Conservation (phyloP, 2,888 invertebrate species). For the Calliopum simillimum region DNA sequence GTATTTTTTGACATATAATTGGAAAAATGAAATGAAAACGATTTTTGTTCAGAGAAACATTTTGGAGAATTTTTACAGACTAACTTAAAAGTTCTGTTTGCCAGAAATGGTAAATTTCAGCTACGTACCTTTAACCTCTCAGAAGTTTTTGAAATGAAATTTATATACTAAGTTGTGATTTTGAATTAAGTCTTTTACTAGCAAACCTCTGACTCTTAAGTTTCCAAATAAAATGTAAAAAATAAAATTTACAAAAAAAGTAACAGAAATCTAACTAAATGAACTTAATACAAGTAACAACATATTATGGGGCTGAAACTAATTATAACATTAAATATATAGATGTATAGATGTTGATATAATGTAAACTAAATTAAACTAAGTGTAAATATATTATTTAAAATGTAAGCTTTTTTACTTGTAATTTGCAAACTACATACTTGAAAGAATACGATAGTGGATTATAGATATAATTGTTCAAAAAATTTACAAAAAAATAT, state of each 20-base stretch:
- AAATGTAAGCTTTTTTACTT: background rate
- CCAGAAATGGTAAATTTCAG: slow-evolving; percentile 37
- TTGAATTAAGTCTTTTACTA: slow-evolving; percentile 5
- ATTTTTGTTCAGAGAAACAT: too few relatives aligned
- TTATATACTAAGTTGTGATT: too few relatives aligned
- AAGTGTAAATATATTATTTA: background rate
- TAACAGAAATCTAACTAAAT: too few relatives aligned
- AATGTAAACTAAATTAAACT: background rate
- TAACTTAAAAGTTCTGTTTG: slow-evolving; percentile 22
- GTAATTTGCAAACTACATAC: slow-evolving; percentile 15
- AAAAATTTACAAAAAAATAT: slow-evolving; percentile 7
- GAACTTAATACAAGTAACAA: too few relatives aligned
- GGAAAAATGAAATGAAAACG: too few relatives aligned
- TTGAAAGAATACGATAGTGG: too few relatives aligned
- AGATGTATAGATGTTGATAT: background rate
- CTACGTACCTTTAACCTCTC: slow-evolving; percentile 24
- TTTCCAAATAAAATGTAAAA: too few relatives aligned
- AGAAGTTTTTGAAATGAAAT: too few relatives aligned
- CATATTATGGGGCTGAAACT: too few relatives aligned
- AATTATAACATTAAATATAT: too few relatives aligned
- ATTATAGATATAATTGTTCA: slow-evolving; percentile 1
- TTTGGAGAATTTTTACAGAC: slow-evolving; percentile 35
- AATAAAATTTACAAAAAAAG: too few relatives aligned
- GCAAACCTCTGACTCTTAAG: background rate
- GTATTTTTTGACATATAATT: too few relatives aligned